These are phyloP conservation scores for Bubalus kerabau DNA, from an alignment of 2,113 vertebrate genomes.

Conservation along the genomic window DNA sequence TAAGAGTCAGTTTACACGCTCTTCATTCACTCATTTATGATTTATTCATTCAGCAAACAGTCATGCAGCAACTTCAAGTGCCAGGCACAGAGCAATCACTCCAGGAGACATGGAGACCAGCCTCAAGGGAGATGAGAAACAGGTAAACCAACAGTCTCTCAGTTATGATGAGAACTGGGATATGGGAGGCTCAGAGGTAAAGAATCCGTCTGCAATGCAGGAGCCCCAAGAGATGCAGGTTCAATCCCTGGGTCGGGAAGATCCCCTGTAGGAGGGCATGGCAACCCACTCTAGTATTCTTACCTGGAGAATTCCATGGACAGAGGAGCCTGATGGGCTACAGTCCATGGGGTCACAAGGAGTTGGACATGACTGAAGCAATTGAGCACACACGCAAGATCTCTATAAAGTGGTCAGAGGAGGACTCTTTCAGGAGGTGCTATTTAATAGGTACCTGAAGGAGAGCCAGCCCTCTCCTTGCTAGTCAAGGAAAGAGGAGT, in stretches of 20 bases:
- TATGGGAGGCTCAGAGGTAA: not conserved
- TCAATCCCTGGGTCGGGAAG: not conserved
- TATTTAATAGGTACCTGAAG: not conserved
- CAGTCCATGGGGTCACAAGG: not conserved
- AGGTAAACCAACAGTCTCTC: not conserved
- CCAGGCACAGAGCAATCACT: not conserved
- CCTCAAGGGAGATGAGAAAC: not conserved
- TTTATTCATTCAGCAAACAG: not conserved
- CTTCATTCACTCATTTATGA: not conserved
- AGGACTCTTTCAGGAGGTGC: not conserved
- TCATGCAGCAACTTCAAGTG: not conserved
- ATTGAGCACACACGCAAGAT: not conserved
- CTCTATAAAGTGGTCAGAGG: not conserved
- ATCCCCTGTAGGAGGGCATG: not conserved
- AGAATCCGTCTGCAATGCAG: not conserved
- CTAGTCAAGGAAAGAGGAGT: not conserved
- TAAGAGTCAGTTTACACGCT: not conserved
- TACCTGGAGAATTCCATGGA: not conserved
- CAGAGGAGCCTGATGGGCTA: not conserved
- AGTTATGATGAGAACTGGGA: not conserved
- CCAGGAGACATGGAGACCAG: fast-evolving
- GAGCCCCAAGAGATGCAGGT: not conserved
- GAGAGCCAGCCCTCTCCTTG: no score
- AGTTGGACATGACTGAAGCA: not conserved
- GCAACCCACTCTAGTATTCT: not conserved